A percentile compares a stretch with the other conserved stretches of the same genome.
Evolutionary conservation across 2,888 invertebrate species (phyloP).

Genomic region (Asteroscopus sphinx): DNA sequence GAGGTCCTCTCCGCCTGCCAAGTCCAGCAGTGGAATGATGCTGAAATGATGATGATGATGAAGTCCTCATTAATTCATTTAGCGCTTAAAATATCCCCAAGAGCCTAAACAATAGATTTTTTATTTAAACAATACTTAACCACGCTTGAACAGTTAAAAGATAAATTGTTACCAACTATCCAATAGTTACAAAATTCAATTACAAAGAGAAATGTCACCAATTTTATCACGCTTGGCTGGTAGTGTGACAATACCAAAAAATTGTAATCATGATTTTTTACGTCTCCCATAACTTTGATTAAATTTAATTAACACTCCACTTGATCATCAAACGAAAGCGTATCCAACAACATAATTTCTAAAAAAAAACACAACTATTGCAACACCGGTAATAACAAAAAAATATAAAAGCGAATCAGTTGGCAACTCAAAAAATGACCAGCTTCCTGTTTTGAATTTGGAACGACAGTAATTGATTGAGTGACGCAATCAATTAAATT

Average conservation of each 20-base stretch:
- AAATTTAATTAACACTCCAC: not conserved
- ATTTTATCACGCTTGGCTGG: not conserved
- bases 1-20: too few species aligned
- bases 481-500: slow-evolving; percentile 72
- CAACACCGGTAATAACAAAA: slow-evolving; percentile 28
- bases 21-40: too few species aligned
- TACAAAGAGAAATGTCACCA: too few species aligned
- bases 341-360: slow-evolving; percentile 5
- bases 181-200: too few species aligned
- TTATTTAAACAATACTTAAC: too few species aligned
- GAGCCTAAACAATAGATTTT: too few species aligned
- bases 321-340: slow-evolving; percentile 20
- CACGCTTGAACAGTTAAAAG: too few species aligned
- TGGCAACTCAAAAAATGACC: slow-evolving; percentile 45
- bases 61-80: too few species aligned
- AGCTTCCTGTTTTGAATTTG: slow-evolving; percentile 68
- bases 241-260: not conserved
- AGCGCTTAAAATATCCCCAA: too few species aligned
- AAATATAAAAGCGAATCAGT: slow-evolving; percentile 35
- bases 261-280: too few species aligned
- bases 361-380: slow-evolving; percentile 16
- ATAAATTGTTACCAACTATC: too few species aligned
- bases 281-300: slow-evolving; percentile 1
- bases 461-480: slow-evolving; percentile 67
- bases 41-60: too few species aligned